Evolutionary conservation across 2,888 invertebrate genomes (phyloP).

Genomic region (Chloroclysta siterata): DNA sequence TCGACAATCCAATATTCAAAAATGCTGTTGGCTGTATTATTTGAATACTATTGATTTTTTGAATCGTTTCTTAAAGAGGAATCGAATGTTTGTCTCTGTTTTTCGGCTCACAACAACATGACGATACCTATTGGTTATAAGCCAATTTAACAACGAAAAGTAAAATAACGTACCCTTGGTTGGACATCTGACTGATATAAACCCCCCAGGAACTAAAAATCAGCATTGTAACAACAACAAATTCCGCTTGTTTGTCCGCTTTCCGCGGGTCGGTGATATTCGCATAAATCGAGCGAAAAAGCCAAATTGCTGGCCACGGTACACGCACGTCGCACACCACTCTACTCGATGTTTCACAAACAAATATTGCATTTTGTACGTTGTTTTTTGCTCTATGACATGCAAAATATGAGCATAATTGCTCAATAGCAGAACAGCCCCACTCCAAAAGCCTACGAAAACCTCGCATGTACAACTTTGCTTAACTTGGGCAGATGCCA

Average conservation of each 20-base stretch:
- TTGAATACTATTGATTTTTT: no score
- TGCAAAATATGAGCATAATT: constrained; percentile 50
- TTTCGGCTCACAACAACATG: background rate
- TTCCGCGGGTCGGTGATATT: constrained; percentile 74
- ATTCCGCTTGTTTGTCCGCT: constrained; percentile 79
- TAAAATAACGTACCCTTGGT: constrained; percentile 31
- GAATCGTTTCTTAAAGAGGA: background rate
- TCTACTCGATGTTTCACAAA: constrained; percentile 74
- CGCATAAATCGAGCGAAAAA: constrained; percentile 80
- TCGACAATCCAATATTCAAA: no score
- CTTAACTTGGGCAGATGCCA: constrained; percentile 56
- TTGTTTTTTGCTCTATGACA: constrained; percentile 58
- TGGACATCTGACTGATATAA: constrained; percentile 72
- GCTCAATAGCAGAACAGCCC: constrained; percentile 48
- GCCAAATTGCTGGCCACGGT: constrained; percentile 79
- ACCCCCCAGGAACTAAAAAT: constrained; percentile 68
- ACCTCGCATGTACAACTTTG: constrained; percentile 50
- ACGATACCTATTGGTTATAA: background rate
- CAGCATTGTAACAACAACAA: constrained; percentile 71
- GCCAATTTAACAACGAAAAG: constrained; percentile 19
- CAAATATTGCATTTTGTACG: constrained; percentile 67
- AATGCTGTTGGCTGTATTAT: no score
- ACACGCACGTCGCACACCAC: constrained; percentile 70
- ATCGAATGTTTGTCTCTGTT: background rate
- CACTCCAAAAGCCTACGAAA: constrained; percentile 45